Evolutionary conservation across 2,888 invertebrate genomes (phyloP).

Genomic region (Phymatocera aterrima): DNA sequence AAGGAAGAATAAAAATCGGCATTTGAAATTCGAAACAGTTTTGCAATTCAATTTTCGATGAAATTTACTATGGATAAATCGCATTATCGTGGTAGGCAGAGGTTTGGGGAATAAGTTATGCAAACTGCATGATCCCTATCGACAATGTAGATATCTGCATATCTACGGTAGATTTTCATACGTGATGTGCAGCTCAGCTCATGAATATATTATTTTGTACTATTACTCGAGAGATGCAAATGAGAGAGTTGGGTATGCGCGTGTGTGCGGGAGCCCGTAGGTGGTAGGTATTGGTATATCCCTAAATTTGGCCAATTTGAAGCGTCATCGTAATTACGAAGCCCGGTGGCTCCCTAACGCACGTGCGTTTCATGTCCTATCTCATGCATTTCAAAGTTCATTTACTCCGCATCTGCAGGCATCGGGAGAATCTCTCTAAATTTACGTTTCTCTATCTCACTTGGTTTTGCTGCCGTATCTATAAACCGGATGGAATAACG

Average conservation of each 20-base stretch:
- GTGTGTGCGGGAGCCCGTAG: too few relatives aligned
- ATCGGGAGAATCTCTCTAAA: neutral
- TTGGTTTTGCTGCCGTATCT: neutral
- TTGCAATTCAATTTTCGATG: too few relatives aligned
- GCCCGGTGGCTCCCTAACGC: slow-evolving; percentile 7
- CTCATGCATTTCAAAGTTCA: slow-evolving; percentile 2
- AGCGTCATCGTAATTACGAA: slow-evolving; percentile 39
- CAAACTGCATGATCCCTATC: slow-evolving; percentile 32
- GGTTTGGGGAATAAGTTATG: slow-evolving; percentile 26
- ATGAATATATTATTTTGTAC: slow-evolving; percentile 40
- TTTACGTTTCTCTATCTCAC: neutral
- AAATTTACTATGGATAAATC: too few relatives aligned
- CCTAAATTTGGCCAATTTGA: slow-evolving; percentile 37
- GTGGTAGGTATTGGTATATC: too few relatives aligned
- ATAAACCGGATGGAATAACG: slow-evolving; percentile 13
- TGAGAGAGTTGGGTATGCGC: slow-evolving; percentile 14
- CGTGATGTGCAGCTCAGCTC: slow-evolving; percentile 30
- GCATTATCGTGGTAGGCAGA: neutral
- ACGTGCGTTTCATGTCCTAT: slow-evolving; percentile 23
- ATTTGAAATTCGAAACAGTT: too few relatives aligned
- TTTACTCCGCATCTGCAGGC: neutral
- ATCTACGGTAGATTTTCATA: slow-evolving; percentile 31
- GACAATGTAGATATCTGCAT: slow-evolving; percentile 34
- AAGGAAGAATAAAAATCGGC: too few relatives aligned
- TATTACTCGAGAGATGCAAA: slow-evolving; percentile 43